These are phyloP conservation scores for Pseudoatta argentina DNA, from an alignment of 1,140 invertebrate genomes.

Conservation along the genomic window DNA sequence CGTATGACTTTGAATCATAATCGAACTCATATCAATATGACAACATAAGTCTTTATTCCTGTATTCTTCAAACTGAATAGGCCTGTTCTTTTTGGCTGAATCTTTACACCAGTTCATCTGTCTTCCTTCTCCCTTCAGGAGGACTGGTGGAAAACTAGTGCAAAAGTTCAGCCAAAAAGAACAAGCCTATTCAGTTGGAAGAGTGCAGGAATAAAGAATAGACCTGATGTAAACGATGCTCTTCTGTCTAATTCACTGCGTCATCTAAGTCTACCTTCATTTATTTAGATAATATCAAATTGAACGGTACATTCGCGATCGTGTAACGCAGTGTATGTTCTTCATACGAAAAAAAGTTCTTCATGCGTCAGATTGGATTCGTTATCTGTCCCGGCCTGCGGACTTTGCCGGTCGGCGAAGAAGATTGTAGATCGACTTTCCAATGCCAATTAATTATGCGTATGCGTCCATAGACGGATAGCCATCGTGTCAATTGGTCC, in stretches of 20 bases:
- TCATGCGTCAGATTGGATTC: constrained; percentile 63
- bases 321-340: constrained; percentile 5
- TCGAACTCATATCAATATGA: not conserved
- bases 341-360: constrained; percentile 23
- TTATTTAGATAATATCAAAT: constrained; percentile 58
- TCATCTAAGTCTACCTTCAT: not conserved
- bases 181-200: no score
- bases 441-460: constrained; percentile 64
- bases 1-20: not conserved
- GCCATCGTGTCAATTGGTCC: constrained; percentile 59
- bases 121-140: no score
- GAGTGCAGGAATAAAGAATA: no score
- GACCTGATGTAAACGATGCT: constrained; percentile 20
- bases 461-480: constrained; percentile 46
- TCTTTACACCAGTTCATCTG: no score
- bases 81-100: no score
- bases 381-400: constrained; percentile 19
- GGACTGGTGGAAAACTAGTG: no score
- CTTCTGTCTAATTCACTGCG: constrained; percentile 8
- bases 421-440: constrained; percentile 58
- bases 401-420: not conserved
- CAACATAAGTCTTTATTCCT: no score
- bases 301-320: constrained; percentile 42
- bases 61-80: no score
- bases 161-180: no score